A percentile compares a stretch with the other conserved stretches of the same genome.
Conservation (phyloP, 2,797 vertebrate genomes). For the Orientallactaga sibirica region DNA sequence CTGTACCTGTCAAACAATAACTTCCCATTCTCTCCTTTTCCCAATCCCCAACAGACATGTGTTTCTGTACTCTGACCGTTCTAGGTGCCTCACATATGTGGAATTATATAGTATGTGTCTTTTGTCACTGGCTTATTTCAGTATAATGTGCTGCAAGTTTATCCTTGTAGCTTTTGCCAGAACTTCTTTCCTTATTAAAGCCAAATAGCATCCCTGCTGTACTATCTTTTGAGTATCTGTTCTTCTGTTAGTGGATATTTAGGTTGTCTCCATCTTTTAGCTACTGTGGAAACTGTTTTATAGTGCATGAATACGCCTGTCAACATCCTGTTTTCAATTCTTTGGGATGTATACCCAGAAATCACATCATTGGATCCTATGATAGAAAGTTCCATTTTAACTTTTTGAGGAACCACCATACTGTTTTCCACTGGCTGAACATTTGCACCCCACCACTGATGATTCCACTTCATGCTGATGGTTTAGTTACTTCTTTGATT, state of each 20-base stretch:
- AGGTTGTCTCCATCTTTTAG: not conserved
- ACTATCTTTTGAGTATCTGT: not conserved
- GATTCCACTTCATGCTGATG: not conserved
- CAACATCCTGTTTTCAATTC: not conserved
- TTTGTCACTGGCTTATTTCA: constrained; percentile 12
- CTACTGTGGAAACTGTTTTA: not conserved
- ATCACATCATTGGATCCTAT: not conserved
- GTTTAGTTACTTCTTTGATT: not conserved
- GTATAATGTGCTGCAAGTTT: not conserved
- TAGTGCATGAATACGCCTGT: not conserved
- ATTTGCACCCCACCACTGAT: not conserved
- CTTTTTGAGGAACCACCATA: not conserved
- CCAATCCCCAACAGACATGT: not conserved
- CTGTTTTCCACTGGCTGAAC: not conserved
- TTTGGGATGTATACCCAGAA: not conserved
- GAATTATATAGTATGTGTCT: not conserved
- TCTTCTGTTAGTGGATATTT: not conserved
- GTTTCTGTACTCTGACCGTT: not conserved
- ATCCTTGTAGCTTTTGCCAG: not conserved
- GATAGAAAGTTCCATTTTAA: not conserved
- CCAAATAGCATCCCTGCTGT: not conserved
- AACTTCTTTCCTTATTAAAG: constrained; percentile 23
- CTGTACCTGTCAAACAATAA: not conserved
- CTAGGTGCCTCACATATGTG: not conserved
- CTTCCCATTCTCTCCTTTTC: not conserved